Conservation (phyloP, 2,113 vertebrate genomes). For the Poeciliopsis turrubarensis region DNA sequence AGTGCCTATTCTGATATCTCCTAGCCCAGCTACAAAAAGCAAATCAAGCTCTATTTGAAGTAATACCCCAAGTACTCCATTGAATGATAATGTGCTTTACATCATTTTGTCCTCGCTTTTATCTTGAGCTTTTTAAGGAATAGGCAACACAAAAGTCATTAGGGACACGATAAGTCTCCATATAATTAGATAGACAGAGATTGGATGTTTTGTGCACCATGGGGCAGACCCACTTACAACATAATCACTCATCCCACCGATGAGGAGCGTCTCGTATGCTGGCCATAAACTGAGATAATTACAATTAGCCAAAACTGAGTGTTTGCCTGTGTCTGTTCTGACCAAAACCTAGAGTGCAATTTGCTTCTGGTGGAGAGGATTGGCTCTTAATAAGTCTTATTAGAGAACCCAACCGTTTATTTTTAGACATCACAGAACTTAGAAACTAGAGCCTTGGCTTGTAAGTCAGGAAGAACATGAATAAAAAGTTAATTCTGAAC, state of each 20-base stretch:
- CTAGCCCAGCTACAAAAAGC: constrained; percentile 62
- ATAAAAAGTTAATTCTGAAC: constrained; percentile 27
- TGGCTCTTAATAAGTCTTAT: constrained; percentile 40
- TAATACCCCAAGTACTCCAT: constrained; percentile 65
- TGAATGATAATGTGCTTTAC: constrained; percentile 74
- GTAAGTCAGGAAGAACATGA: constrained; percentile 39
- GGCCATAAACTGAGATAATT: constrained; percentile 68
- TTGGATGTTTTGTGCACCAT: constrained; percentile 63
- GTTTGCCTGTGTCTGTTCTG: constrained; percentile 53
- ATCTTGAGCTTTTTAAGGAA: constrained; percentile 73
- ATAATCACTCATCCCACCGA: constrained; percentile 67
- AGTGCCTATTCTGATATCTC: constrained; percentile 64
- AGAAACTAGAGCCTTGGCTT: constrained; percentile 31
- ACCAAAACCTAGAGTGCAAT: constrained; percentile 46
- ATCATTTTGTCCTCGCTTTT: constrained; percentile 75
- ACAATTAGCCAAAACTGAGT: constrained; percentile 56
- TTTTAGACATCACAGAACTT: constrained; percentile 38
- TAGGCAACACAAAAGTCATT: constrained; percentile 74
- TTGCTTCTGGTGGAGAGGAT: constrained; percentile 41
- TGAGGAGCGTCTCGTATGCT: constrained; percentile 45
- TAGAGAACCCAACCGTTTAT: constrained; percentile 22
- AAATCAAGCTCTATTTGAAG: constrained; percentile 71
- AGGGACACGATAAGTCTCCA: constrained; percentile 68
- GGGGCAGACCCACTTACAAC: constrained; percentile 64
- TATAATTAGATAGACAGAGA: constrained; percentile 75